Base-by-base conservation (phyloP, 2,113 vertebrate species). In the Chrysochloris asiatica region DNA sequence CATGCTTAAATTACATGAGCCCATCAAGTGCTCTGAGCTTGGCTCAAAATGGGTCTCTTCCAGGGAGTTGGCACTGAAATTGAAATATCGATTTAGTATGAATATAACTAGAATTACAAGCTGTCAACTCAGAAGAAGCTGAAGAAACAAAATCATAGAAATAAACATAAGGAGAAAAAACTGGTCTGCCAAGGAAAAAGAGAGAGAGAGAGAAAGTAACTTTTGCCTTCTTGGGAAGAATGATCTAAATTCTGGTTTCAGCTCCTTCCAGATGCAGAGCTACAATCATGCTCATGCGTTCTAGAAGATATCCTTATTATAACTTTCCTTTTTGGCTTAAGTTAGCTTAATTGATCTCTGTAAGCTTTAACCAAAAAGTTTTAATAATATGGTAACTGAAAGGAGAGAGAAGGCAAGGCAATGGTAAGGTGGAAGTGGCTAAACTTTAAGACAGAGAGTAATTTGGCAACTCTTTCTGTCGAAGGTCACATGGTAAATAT, bases 1-100 rank as follows among this genome's bases (percentile, higher is more conserved):
- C 52, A 77, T 41, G 24, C 36, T 73, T 89, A 16, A 17, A 26
- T 63, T 71, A 16, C 19, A 82, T 43, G 36, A 36, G 86, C 50
- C 47, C 89, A 86, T 59, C n/a, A 22, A 77, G 21, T 61, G 67
- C 38, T 77, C 26, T 84, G n/a, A n/a, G 47, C 65, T 76, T 81
- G 77, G 77, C 24, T 91, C 83, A 95, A 90, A 92, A 41, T 59
- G 30, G 11, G 9, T 78, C 50, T 76, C 38, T 88, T 77, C 36
- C 7, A 73, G 52, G 33, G 77, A 83, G 48, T 17, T 59, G 48
- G 33, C 88, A 93, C 22, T 93, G 59, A 91, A 94, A 71, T 30
- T 63, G 61, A 91, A 87, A 45, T 28, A 59, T n/a, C n/a, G n/a
- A n/a, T 21, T 94, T 79, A 87, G 80, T 61, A 11, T 22, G 43